These are phyloP conservation scores for Cairina moschata DNA, from an alignment of 2,113 vertebrate species.

Conservation along the genomic window DNA sequence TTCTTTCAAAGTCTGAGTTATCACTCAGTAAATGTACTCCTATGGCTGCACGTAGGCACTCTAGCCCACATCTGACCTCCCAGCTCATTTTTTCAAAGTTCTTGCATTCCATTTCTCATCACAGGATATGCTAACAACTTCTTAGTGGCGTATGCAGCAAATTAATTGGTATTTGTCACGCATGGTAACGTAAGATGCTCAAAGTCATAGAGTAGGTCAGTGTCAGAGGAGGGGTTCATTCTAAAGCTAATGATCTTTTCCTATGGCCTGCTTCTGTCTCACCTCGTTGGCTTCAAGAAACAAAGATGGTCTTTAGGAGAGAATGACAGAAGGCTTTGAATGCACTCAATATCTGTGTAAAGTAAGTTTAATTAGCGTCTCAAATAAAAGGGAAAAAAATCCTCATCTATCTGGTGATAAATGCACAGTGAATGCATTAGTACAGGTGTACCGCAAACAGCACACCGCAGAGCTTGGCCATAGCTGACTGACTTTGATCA, in stretches of 20 bases:
- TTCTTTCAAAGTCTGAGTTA: constrained; percentile 47
- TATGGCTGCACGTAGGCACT: constrained; percentile 13
- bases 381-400: constrained; percentile 34
- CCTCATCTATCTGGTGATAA: constrained; percentile 2
- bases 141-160: constrained; percentile 29
- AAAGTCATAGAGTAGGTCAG: constrained; percentile 59
- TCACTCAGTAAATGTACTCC: constrained; percentile 19
- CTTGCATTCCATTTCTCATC: constrained; percentile 49
- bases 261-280: constrained; percentile 1
- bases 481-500: constrained; percentile 38
- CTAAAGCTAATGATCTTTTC: constrained; percentile 30
- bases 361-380: constrained; percentile 53
- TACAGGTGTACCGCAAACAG: constrained; percentile 4
- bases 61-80: constrained; percentile 27
- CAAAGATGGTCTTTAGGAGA: neutral
- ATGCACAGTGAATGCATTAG: neutral
- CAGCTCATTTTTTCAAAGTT: constrained; percentile 1
- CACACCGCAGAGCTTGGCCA: neutral
- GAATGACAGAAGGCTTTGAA: neutral
- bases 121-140: constrained; percentile 42
- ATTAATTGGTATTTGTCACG: constrained; percentile 64
- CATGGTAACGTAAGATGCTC: constrained; percentile 51
- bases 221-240: constrained; percentile 23
- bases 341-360: constrained; percentile 24
- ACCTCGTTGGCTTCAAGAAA: constrained; percentile 14